Percentiles rank a stretch among this genome's conserved stretches.
Evolutionary conservation across 2,797 vertebrate genomes (phyloP).

Genomic region (Echiichthys vipera): DNA sequence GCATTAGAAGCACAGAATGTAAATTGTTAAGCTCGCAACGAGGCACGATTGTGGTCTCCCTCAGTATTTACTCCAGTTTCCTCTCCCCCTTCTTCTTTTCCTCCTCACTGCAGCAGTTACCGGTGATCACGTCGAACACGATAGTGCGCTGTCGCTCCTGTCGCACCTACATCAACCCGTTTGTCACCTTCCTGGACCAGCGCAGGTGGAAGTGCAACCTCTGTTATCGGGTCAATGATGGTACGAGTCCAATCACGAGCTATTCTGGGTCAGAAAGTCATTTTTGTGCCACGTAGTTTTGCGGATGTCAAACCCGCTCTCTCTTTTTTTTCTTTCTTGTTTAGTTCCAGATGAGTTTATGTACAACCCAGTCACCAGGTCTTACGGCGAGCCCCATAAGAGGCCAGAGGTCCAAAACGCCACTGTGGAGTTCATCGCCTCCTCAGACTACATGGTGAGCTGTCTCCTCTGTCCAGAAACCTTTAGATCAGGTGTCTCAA

Average conservation of each 20-base stretch:
- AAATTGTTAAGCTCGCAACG: neutral
- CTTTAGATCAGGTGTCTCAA: no score
- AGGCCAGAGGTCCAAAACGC: constrained; percentile 97
- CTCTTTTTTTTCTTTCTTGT: neutral
- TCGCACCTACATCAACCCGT: constrained; percentile 98
- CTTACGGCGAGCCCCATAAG: constrained; percentile 96
- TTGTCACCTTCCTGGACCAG: constrained; percentile 97
- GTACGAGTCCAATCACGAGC: constrained; percentile 71
- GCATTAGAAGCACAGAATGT: neutral
- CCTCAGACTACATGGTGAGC: constrained; percentile 97
- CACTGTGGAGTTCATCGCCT: constrained; percentile 98
- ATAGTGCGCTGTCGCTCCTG: constrained; percentile 97
- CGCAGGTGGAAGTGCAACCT: constrained; percentile 98
- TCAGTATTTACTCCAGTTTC: neutral
- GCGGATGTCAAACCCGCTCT: neutral
- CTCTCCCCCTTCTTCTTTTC: no score
- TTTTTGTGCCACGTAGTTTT: neutral
- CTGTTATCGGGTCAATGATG: constrained; percentile 96
- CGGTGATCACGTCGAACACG: constrained; percentile 96
- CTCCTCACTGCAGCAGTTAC: constrained; percentile 88
- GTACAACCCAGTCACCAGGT: constrained; percentile 97
- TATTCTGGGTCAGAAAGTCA: neutral
- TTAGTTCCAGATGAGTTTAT: constrained; percentile 98
- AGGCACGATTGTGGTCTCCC: neutral
- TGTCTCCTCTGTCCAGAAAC: neutral